Evolutionary conservation across 92 coral and sea anemone species (phyloP), one percentile per base, ranked within the genome.

Genomic region (Epizoanthus fatuus): DNA sequence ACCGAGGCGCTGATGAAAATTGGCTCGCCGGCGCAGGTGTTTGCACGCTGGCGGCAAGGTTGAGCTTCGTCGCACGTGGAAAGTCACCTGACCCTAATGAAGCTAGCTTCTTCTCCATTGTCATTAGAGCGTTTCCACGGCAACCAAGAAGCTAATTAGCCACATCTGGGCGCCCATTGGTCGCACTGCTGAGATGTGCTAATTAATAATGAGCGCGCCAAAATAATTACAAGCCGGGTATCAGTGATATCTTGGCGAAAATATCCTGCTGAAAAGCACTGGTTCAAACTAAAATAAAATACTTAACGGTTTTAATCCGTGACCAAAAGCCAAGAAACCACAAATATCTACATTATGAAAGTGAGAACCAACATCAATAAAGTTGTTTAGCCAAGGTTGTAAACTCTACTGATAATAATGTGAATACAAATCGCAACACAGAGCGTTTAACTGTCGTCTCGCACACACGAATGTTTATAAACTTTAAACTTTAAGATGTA

Each of bases 1-100:
- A 95, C 93, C 92, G 83, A 86, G 81, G 83, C 93, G 93, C 84
- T 85, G 92, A 97, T 90, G 98, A 93, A 97, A 93, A 94, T 93
- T 93, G 94, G 94, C 98, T 86, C 88, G 89, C 81, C 82, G 67
- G 80, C 69, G 98, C 99, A 97, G 99, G 99, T 97, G 99, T 90
- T 92, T 75, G 86, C 90, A 86, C 87, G 93, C 92, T 90, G 93
- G 87, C 92, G 89, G 86, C 86, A 83, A 90, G 85, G 72, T 89
- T 91, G 96, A 82, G 94, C 73, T 75, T 89, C 81, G 51, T 58
- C 83, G 98, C 99, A 96, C 99, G 99, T 96, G 99, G 84, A 72
- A 45, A 69, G 87, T 90, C 91, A 86, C 86, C 86, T 88, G 92
- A 92, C 90, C 79, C 76, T 74, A 85, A 88, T 82, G 88, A 90